Evolutionary conservation across 2,888 invertebrate genomes (phyloP).

Genomic region (Megalurothrips usitatus): DNA sequence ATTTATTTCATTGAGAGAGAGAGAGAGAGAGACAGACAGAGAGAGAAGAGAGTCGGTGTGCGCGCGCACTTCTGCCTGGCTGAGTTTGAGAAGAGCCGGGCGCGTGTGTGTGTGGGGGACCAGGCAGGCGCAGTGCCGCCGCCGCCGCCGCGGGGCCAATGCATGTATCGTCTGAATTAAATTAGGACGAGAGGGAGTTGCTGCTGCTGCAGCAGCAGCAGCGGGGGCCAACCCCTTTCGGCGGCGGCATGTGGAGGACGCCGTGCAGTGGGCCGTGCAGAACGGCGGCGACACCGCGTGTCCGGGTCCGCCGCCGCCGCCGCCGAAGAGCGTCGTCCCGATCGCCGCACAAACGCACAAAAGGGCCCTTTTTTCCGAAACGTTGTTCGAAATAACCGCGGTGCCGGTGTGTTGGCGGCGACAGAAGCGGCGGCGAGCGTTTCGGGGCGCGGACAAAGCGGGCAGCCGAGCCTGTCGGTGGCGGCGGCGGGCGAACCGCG

Average conservation of each 20-base stretch:
- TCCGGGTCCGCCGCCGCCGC: neutral
- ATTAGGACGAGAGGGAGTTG: constrained; percentile 11
- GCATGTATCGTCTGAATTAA: constrained; percentile 7
- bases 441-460: neutral
- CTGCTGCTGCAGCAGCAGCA: no score
- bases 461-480: neutral
- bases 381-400: neutral
- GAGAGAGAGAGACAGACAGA: no score
- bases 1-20: no score
- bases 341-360: neutral
- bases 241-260: no score
- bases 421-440: no score
- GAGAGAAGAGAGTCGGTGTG: no score
- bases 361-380: neutral
- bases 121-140: no score
- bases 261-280: neutral
- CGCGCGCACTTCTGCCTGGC: no score
- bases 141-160: neutral
- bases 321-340: neutral
- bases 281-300: neutral
- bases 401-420: neutral
- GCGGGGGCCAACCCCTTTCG: neutral
- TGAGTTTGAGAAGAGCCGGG: no score
- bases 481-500: neutral
- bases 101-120: no score